These are phyloP conservation scores for Torymus aiolomorphi DNA, from an alignment of 2,888 invertebrate genomes.

Conservation along the genomic window DNA sequence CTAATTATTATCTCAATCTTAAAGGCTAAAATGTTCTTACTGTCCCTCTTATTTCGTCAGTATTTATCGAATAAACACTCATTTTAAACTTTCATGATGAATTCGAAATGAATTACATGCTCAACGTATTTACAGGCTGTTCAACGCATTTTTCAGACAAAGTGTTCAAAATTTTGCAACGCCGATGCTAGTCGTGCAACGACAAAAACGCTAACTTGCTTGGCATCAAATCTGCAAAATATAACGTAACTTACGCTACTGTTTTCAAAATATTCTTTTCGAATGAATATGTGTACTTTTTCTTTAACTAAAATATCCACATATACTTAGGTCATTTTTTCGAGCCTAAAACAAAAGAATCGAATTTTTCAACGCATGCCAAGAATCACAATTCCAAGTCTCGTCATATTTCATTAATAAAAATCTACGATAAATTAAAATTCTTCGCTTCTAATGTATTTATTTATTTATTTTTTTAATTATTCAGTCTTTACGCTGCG, in stretches of 20 bases:
- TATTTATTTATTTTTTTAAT: constrained; percentile 46
- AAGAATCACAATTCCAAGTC: constrained; percentile 12
- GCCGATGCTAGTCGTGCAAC: no score
- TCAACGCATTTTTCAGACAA: constrained; percentile 9
- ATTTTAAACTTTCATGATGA: constrained; percentile 7
- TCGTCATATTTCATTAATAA: constrained; percentile 32
- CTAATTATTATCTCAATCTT: constrained; percentile 73
- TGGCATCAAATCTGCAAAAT: no score
- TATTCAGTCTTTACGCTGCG: constrained; percentile 69
- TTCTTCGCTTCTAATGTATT: constrained; percentile 65
- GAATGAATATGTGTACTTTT: no score
- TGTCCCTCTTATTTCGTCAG: constrained; percentile 23
- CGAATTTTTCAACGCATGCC: constrained; percentile 11
- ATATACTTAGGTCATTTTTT: background rate
- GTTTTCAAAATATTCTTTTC: no score
- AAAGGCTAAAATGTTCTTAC: constrained; percentile 52
- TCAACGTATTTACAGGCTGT: constrained; percentile 32
- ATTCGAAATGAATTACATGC: constrained; percentile 14
- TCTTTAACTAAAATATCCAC: no score
- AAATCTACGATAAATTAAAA: constrained; percentile 34
- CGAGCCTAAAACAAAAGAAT: background rate
- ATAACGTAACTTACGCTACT: no score
- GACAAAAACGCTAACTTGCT: no score
- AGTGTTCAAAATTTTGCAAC: background rate
- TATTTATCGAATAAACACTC: constrained; percentile 9